A percentile compares a stretch with the other conserved stretches of the same genome.
These are phyloP conservation scores for Nowickia ferox DNA, from an alignment of 2,888 invertebrate genomes.

Conservation along the genomic window DNA sequence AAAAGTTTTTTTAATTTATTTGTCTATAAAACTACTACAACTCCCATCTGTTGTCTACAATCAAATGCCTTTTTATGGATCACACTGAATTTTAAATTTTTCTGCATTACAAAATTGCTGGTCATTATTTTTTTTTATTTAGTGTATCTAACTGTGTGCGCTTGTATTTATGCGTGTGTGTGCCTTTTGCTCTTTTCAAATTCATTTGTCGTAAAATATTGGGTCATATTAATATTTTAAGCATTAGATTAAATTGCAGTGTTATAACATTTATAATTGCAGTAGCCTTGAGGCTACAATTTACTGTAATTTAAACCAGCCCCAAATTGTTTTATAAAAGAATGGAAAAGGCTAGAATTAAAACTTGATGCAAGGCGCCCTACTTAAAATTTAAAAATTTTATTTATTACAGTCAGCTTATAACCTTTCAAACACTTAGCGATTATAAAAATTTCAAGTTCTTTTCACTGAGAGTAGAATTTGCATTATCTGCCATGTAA, in stretches of 20 bases:
- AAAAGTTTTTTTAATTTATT: neutral
- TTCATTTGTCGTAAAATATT: slow-evolving; percentile 9
- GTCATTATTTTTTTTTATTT: neutral
- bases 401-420: no score
- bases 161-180: neutral
- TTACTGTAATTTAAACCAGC: neutral
- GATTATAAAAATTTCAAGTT: no score
- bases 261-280: neutral
- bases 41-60: slow-evolving; percentile 1
- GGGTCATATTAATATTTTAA: slow-evolving; percentile 27
- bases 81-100: slow-evolving; percentile 9
- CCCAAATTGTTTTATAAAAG: neutral
- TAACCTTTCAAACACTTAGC: no score
- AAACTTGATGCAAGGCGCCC: no score
- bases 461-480: no score
- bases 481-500: no score
- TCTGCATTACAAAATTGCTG: slow-evolving; percentile 1
- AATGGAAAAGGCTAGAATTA: neutral
- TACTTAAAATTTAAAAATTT: no score
- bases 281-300: slow-evolving; percentile 7
- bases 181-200: neutral
- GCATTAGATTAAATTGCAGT: slow-evolving; percentile 9
- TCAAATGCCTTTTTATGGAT: slow-evolving; percentile 15
- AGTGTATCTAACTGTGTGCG: neutral
- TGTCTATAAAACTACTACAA: neutral